Evolutionary conservation across 2,797 vertebrate species (phyloP).

Genomic region (Alcedo atthis): DNA sequence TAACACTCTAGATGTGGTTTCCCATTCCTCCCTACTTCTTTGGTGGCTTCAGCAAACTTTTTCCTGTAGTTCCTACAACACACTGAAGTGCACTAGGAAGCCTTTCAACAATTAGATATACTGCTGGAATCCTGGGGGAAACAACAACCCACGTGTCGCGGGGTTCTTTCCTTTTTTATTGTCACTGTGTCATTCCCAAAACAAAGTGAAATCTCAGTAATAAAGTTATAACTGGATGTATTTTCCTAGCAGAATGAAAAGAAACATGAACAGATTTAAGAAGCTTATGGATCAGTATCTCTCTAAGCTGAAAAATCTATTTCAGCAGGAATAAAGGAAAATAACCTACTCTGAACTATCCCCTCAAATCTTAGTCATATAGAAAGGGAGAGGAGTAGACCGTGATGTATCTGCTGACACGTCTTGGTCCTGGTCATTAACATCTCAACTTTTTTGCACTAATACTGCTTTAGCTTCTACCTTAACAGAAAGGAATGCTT

Average conservation of each 20-base stretch:
- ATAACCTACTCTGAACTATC: background rate
- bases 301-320: background rate
- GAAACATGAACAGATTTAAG: background rate
- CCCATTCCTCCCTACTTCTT: slow-evolving; percentile 30
- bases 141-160: background rate
- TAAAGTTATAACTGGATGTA: background rate
- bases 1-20: slow-evolving; percentile 62
- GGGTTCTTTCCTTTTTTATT: background rate
- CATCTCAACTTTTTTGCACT: background rate
- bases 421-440: background rate
- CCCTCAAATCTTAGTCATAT: background rate
- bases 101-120: slow-evolving; percentile 28
- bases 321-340: background rate
- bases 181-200: background rate
- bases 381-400: background rate
- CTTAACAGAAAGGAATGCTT: background rate
- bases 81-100: slow-evolving; percentile 27
- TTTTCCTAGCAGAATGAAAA: background rate
- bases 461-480: background rate
- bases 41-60: slow-evolving; percentile 47
- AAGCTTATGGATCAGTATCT: background rate
- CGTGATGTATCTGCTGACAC: background rate
- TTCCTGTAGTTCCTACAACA: slow-evolving; percentile 19
- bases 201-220: background rate
- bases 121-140: background rate